phyloP scores from a whole-genome alignment of 2,888 invertebrate genomes.

The Chrysolina oricalcia region DNA sequence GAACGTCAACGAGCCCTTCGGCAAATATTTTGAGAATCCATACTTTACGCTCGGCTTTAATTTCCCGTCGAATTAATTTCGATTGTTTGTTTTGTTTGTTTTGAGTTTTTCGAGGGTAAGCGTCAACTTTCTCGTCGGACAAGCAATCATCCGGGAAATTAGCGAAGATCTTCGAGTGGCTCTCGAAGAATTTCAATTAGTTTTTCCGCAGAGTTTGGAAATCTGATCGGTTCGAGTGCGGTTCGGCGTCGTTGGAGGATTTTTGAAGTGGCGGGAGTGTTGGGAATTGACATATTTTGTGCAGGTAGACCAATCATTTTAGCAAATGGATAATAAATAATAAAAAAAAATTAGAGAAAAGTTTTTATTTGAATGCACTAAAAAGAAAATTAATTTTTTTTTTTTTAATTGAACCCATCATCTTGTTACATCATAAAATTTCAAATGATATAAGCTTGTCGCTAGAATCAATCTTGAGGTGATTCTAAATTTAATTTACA shows the following conservation, averaged over 20 bases:
- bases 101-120: constrained; percentile 18
- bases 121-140: constrained; percentile 13
- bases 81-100: constrained; percentile 22
- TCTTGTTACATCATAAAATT: too few species aligned
- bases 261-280: not conserved
- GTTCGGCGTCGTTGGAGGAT: constrained; percentile 4
- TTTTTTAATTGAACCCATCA: too few species aligned
- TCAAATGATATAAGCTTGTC: too few species aligned
- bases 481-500: too few species aligned
- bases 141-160: not conserved
- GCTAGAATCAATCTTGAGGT: too few species aligned
- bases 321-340: too few species aligned
- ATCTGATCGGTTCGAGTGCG: constrained; percentile 9
- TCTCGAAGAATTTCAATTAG: constrained; percentile 24
- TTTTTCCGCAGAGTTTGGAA: constrained; percentile 22
- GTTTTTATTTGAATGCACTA: too few species aligned
- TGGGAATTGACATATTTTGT: not conserved
- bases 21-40: constrained; percentile 9
- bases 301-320: too few species aligned
- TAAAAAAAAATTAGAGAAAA: too few species aligned
- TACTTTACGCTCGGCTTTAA: constrained; percentile 17
- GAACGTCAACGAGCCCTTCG: not conserved
- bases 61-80: constrained; percentile 33
- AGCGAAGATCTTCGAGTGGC: constrained; percentile 28
- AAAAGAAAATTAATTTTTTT: too few species aligned